phyloP scores from a whole-genome alignment of 2,797 vertebrate genomes.

The Catamblyrhynchus diadema region DNA sequence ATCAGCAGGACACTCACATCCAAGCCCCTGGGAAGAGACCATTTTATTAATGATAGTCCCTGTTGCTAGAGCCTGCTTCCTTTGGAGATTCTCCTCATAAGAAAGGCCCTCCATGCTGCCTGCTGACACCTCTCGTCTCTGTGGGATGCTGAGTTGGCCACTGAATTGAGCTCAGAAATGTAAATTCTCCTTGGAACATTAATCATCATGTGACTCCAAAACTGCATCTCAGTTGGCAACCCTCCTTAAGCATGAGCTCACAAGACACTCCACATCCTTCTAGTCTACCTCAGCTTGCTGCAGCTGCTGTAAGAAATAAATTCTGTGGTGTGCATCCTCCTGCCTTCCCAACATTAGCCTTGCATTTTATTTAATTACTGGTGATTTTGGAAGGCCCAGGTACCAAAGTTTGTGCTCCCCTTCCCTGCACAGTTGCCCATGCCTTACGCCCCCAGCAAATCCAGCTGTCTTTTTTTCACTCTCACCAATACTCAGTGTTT shows the following conservation, averaged over 20 bases:
- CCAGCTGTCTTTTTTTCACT: neutral
- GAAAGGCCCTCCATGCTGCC: neutral
- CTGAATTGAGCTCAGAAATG: neutral
- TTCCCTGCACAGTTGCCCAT: rapidly evolving
- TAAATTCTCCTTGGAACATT: neutral
- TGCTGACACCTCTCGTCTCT: neutral
- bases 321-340: rapidly evolving
- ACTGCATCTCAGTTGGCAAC: rapidly evolving
- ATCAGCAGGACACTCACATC: neutral
- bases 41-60: neutral
- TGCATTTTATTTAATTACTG: neutral
- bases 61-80: neutral
- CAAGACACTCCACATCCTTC: rapidly evolving
- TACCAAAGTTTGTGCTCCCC: neutral
- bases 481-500: neutral
- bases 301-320: neutral
- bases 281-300: neutral
- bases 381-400: neutral
- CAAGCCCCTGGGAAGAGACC: neutral
- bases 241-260: neutral
- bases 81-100: neutral
- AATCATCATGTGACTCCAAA: neutral
- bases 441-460: neutral
- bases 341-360: neutral
- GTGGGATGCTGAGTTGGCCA: neutral